Conservation (phyloP, 2,797 vertebrate genomes). For the Pagetopsis macropterus region DNA sequence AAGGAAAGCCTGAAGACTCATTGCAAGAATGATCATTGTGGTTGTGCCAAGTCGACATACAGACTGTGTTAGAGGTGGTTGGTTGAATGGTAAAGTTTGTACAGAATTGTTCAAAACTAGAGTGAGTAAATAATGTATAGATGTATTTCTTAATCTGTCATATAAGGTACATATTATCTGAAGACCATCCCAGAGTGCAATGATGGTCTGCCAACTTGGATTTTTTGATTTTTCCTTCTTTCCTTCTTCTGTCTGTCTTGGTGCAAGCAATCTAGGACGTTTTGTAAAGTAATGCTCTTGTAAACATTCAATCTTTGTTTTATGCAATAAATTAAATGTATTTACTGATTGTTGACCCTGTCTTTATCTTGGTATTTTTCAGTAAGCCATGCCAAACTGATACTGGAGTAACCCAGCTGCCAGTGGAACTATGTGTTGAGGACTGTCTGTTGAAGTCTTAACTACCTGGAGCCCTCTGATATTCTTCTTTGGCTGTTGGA, state of each 20-base stretch:
- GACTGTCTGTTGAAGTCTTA: constrained; percentile 52
- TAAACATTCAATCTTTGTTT: neutral
- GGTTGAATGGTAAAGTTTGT: neutral
- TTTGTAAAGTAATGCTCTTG: neutral
- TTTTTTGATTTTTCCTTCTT: neutral
- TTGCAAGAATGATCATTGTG: neutral
- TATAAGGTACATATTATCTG: neutral
- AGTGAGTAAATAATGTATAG: neutral
- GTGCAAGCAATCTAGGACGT: neutral
- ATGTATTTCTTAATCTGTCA: neutral
- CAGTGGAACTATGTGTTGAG: constrained; percentile 82
- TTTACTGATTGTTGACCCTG: constrained; percentile 3
- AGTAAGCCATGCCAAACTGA: constrained; percentile 63
- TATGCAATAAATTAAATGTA: neutral
- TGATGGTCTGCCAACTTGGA: neutral
- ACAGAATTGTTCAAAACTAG: neutral
- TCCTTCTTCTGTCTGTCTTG: neutral
- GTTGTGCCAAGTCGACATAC: neutral
- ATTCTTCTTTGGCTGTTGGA: constrained; percentile 79
- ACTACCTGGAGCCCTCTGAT: constrained; percentile 65
- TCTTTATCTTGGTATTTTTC: constrained; percentile 42
- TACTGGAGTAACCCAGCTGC: constrained; percentile 44
- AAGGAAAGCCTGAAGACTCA: neutral
- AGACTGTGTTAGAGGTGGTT: neutral
- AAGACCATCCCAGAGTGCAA: neutral